phyloP scores from a whole-genome alignment of 2,113 vertebrate genomes.

The Ranitomeya variabilis region DNA sequence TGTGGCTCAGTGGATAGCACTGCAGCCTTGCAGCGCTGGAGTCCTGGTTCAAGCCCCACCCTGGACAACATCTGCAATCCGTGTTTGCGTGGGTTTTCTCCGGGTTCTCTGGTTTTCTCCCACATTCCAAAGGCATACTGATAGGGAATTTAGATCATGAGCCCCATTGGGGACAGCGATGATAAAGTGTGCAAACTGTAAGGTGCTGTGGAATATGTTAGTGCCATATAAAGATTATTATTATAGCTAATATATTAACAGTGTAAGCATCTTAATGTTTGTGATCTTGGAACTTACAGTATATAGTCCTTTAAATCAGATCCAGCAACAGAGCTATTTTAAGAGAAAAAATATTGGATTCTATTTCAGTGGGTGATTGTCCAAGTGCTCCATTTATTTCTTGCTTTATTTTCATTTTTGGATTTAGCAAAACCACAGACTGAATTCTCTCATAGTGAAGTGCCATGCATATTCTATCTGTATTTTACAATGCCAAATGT shows the following conservation, averaged over 20 bases:
- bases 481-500: constrained; percentile 19
- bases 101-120: no score
- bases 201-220: no score
- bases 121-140: no score
- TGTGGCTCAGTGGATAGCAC: no score
- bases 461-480: neutral
- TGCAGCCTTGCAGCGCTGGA: no score
- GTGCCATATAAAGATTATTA: no score
- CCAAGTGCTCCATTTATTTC: neutral
- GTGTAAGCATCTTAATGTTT: neutral
- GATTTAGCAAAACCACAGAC: neutral
- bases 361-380: neutral
- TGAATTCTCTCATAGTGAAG: neutral
- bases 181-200: no score
- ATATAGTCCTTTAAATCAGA: neutral
- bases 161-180: no score
- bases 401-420: neutral
- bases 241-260: neutral
- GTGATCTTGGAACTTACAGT: neutral
- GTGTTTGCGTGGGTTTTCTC: no score
- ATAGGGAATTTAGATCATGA: no score
- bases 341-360: neutral
- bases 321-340: neutral
- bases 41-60: no score
- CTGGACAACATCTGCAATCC: no score